These are phyloP conservation scores for Baronia brevicornis DNA, from an alignment of 2,888 invertebrate species.

Conservation along the genomic window DNA sequence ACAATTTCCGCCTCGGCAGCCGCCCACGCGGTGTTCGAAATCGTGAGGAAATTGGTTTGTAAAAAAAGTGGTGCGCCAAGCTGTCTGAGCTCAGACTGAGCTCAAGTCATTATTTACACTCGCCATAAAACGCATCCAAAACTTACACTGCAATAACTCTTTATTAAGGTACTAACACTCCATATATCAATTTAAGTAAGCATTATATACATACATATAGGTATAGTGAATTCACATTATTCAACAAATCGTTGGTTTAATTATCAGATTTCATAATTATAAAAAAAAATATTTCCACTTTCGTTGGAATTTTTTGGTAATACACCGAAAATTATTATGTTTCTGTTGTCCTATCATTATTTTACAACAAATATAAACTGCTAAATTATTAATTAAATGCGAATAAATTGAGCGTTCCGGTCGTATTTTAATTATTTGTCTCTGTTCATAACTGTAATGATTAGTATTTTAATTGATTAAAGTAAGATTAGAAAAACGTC, in stretches of 20 bases:
- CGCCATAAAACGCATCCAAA: slow-evolving; percentile 27
- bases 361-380: background rate
- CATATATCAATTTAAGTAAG: slow-evolving; percentile 7
- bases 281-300: too few relatives aligned
- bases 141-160: slow-evolving; percentile 30
- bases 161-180: slow-evolving; percentile 10
- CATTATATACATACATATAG: slow-evolving; percentile 8
- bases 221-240: too few relatives aligned
- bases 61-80: slow-evolving; percentile 71
- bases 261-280: too few relatives aligned
- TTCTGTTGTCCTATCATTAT: too few relatives aligned
- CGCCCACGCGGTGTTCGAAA: slow-evolving; percentile 48
- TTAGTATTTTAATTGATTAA: too few relatives aligned
- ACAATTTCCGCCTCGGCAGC: slow-evolving; percentile 45
- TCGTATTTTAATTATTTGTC: too few relatives aligned
- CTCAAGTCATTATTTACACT: slow-evolving; percentile 35
- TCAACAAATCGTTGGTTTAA: too few relatives aligned
- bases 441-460: too few relatives aligned
- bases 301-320: too few relatives aligned
- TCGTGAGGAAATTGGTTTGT: slow-evolving; percentile 45
- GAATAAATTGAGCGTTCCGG: background rate
- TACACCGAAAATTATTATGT: too few relatives aligned
- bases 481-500: too few relatives aligned
- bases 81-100: slow-evolving; percentile 52
- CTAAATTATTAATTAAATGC: background rate